A percentile compares a stretch with the other conserved stretches of the same genome.
phyloP scores from a whole-genome alignment of 2,888 invertebrate species.

The Oscheius onirici region DNA sequence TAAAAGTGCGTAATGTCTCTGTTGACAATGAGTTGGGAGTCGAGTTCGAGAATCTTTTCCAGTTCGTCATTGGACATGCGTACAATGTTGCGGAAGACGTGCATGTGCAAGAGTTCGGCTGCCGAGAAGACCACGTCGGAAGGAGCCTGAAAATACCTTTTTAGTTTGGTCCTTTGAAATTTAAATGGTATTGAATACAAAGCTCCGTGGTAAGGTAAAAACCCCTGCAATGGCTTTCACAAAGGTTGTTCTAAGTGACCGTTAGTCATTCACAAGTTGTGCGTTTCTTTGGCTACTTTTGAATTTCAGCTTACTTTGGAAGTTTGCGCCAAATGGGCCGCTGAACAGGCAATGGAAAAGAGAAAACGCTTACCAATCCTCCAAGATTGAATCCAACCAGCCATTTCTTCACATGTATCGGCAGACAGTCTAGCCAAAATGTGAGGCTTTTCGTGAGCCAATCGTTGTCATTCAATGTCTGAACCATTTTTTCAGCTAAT shows the following conservation, averaged over 20 bases:
- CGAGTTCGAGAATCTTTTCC: conserved; percentile 47
- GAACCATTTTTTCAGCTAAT: conserved; percentile 8
- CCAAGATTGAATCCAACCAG: conserved; percentile 41
- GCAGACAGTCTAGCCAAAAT: conserved; percentile 57
- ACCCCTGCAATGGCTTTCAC: too few species aligned
- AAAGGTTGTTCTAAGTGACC: too few species aligned
- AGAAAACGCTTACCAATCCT: conserved; percentile 1
- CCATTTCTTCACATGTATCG: conserved; percentile 47
- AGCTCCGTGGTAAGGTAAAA: too few species aligned
- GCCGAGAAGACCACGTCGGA: conserved; percentile 48
- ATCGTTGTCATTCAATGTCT: conserved; percentile 56
- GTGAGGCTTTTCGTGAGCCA: conserved; percentile 53
- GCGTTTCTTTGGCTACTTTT: too few species aligned
- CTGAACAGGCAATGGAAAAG: neutral
- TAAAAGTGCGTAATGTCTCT: conserved; percentile 49
- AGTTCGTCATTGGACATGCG: conserved; percentile 61
- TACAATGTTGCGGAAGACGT: conserved; percentile 59
- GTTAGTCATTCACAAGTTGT: too few species aligned
- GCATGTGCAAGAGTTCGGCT: conserved; percentile 50
- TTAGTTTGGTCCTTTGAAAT: too few species aligned
- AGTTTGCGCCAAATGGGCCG: too few species aligned
- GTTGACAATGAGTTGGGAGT: conserved; percentile 41
- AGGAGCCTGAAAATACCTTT: conserved; percentile 40
- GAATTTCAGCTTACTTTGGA: too few species aligned
- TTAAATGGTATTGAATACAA: too few species aligned